Evolutionary conservation across 2,888 invertebrate species (phyloP).

Genomic region (Plutella xylostella): DNA sequence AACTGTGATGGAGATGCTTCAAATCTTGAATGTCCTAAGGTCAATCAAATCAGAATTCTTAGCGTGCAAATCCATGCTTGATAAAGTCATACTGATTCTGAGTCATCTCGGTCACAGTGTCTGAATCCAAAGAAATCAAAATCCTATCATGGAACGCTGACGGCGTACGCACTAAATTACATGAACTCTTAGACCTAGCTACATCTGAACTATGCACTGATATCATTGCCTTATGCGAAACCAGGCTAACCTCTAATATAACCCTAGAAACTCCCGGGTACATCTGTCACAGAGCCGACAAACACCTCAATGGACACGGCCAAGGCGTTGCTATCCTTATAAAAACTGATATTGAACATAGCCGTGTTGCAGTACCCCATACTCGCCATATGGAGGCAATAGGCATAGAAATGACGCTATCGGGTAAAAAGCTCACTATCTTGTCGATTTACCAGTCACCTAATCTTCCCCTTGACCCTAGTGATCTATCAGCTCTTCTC

Average conservation of each 20-base stretch:
- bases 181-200: not conserved
- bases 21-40: not conserved
- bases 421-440: not conserved
- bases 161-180: not conserved
- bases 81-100: not conserved
- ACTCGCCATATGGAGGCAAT: not conserved
- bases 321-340: not conserved
- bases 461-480: not conserved
- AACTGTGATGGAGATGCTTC: not conserved
- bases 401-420: not conserved
- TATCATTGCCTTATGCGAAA: not conserved
- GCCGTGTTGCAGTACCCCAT: not conserved
- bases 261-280: not conserved
- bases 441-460: not conserved
- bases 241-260: not conserved
- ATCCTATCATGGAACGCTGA: not conserved
- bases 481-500: not conserved
- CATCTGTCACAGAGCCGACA: not conserved
- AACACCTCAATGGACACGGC: not conserved
- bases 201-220: not conserved
- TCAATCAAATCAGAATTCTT: not conserved
- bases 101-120: not conserved
- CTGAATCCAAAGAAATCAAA: not conserved
- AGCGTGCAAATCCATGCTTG: not conserved
- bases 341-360: not conserved